Base-by-base conservation (phyloP, 2,113 vertebrate genomes). In the Myxocyprinus asiaticus region DNA sequence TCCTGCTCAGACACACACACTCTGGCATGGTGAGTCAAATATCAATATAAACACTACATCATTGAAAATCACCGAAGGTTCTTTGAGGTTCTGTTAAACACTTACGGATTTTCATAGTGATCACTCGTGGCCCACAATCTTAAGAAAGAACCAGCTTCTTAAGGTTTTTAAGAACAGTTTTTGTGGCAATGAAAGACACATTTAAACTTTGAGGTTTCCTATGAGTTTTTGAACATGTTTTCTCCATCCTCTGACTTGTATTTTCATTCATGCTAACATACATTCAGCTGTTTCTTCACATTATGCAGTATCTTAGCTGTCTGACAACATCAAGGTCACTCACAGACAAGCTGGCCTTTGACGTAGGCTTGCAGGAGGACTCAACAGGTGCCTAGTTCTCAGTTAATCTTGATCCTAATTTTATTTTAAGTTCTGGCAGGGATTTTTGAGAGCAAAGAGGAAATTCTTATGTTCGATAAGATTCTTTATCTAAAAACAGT, bases 311-410 rank as follows among this genome's bases (percentile, higher is more conserved):
- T 75, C 88, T 97, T 83, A 92, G 95, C 88, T 97, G 96, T 83
- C 90, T 97, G 83, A 97, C 95, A 0, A 97, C 95, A 7, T 97
- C 96, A 0, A 94, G 96, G 11, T 97, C 96, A 6, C 90, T 96
- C 82, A 97, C 96, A 0, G 96, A 97, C 90, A 97, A 97, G 85
- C 83, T 97, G 87, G 94, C 96, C 43, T 97, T 97, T 55, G 96
- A 97, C 6, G 96, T 97, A 77, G 96, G 96, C 59, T 87, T 97
- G 56, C 96, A 97, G 82, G 95, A 97, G 76, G 95, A 97, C 62
- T 95, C 95, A 6, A 94, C 94, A 92, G 96, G 96, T 97, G 43
- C 9, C 2, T 76, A 8, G 48, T 33, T 73, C 61, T 3, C 44
- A 22, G 8, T 15, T 33, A 1, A 33, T 33, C 22, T 33, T 33